These are phyloP conservation scores for Bactericera cockerelli DNA, from an alignment of 1,140 invertebrate species.

Conservation along the genomic window DNA sequence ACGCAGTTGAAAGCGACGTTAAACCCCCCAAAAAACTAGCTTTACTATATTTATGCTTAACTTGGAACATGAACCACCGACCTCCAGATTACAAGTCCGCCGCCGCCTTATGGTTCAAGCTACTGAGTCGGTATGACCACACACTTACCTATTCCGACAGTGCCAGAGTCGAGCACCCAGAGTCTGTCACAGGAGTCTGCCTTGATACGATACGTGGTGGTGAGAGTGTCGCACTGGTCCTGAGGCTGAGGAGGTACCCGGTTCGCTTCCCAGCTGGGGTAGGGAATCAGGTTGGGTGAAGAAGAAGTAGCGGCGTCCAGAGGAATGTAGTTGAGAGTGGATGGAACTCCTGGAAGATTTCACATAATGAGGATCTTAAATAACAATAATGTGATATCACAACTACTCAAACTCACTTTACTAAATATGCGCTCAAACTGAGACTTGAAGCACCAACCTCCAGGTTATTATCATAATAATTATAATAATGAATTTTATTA, in stretches of 20 bases:
- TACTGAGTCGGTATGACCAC: neutral
- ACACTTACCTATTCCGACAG: conserved; percentile 49
- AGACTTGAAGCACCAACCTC: too few species aligned
- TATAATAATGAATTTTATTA: too few species aligned
- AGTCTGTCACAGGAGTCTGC: conserved; percentile 58
- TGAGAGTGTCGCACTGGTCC: conserved; percentile 56
- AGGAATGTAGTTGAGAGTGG: conserved; percentile 61
- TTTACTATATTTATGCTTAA: too few species aligned
- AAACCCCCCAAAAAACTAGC: too few species aligned
- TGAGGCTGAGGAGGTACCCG: conserved; percentile 29
- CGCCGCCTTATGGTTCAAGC: too few species aligned
- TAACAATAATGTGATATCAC: neutral
- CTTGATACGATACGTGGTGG: conserved; percentile 55
- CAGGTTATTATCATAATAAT: too few species aligned
- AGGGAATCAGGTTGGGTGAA: conserved; percentile 55
- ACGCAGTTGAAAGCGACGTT: too few species aligned
- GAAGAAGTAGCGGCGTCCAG: conserved; percentile 35
- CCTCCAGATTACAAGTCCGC: too few species aligned
- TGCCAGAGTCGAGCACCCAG: conserved; percentile 67
- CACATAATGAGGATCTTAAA: conserved; percentile 7
- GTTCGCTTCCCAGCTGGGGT: conserved; percentile 56
- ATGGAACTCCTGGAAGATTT: conserved; percentile 59
- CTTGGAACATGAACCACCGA: too few species aligned
- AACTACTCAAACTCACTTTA: too few species aligned
- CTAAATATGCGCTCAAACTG: too few species aligned